phyloP scores from a whole-genome alignment of 2,113 vertebrate species.

The Strix aluco region DNA sequence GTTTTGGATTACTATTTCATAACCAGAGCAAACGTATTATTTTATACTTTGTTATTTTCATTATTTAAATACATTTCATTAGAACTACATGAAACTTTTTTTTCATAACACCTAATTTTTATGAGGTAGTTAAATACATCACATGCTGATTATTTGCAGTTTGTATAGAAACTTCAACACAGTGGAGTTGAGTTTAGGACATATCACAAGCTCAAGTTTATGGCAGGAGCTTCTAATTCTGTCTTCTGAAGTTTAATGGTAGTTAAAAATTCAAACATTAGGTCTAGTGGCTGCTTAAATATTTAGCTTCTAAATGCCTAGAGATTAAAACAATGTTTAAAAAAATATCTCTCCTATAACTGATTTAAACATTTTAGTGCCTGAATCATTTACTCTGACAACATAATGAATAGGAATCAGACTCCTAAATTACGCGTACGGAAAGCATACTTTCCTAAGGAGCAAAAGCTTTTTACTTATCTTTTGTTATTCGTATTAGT shows the following conservation, averaged over 20 bases:
- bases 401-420: slow-evolving; percentile 18
- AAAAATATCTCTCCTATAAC: background rate
- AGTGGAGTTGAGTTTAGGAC: background rate
- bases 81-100: background rate
- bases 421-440: background rate
- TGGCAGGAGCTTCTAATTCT: background rate
- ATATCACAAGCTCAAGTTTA: background rate
- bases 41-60: background rate
- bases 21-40: background rate
- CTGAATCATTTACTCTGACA: slow-evolving; percentile 28
- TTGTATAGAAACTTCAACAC: background rate
- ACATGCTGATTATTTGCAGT: background rate
- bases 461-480: background rate
- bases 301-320: slow-evolving; percentile 40
- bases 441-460: background rate
- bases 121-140: background rate
- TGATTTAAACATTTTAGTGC: slow-evolving; percentile 28
- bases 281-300: slow-evolving; percentile 27
- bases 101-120: background rate
- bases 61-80: background rate
- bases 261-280: slow-evolving; percentile 37
- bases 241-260: background rate
- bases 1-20: background rate
- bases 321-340: slow-evolving; percentile 30
- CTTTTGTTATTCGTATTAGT: background rate